Evolutionary conservation across 2,888 invertebrate genomes (phyloP).

Genomic region (Antheraea assamensis): DNA sequence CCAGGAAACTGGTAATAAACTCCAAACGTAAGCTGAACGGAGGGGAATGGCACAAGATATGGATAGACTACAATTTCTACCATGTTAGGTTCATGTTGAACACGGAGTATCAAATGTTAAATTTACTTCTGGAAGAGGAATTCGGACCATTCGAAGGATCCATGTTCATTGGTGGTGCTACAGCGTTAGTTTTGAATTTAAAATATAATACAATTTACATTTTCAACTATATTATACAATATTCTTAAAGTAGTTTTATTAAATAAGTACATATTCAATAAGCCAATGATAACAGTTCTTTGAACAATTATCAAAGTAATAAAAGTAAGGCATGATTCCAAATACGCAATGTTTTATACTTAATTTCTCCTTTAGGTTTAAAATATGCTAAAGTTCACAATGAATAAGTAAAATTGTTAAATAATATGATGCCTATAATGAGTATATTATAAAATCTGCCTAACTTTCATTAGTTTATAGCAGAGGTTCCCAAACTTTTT

Average conservation of each 20-base stretch:
- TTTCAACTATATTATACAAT: neutral
- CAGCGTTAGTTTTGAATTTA: conserved; percentile 85
- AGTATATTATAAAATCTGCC: neutral
- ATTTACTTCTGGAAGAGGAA: conserved; percentile 91
- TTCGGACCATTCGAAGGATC: conserved; percentile 96
- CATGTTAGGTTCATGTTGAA: conserved; percentile 97
- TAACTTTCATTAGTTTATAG: too few species aligned
- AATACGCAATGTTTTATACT: too few species aligned
- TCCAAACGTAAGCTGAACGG: conserved; percentile 92
- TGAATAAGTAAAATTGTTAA: neutral
- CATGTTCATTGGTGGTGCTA: conserved; percentile 96
- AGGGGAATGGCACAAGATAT: conserved; percentile 97
- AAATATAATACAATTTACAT: neutral
- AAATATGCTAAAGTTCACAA: too few species aligned
- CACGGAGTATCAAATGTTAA: conserved; percentile 93
- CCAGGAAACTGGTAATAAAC: conserved; percentile 91
- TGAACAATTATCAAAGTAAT: neutral
- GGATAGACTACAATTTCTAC: conserved; percentile 97
- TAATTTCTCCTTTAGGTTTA: too few species aligned
- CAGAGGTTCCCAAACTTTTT: too few species aligned
- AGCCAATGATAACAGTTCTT: neutral
- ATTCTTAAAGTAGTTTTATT: neutral
- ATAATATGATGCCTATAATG: neutral
- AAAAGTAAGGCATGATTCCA: neutral
- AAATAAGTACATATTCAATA: neutral